Evolutionary conservation across 2,888 invertebrate species (phyloP), one percentile per base, ranked within the genome.

Genomic region (Podabrus alpinus): DNA sequence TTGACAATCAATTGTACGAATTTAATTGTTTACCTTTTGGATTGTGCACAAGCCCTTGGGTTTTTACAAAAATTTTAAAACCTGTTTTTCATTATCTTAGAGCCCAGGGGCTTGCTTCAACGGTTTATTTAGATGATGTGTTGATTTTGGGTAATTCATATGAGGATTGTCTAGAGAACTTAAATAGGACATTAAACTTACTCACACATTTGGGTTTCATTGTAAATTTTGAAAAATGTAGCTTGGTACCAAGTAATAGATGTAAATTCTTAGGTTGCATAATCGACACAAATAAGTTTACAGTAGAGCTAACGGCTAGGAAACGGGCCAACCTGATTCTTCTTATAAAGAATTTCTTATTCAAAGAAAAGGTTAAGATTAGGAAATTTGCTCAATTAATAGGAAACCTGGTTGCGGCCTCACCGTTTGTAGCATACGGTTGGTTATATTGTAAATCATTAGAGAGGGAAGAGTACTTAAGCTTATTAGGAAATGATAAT

Each of bases 351-450:
- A n/a, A n/a, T n/a, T n/a, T n/a, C n/a, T n/a, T n/a, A n/a, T n/a
- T n/a, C n/a, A n/a, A n/a, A n/a, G n/a, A n/a, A n/a, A n/a, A n/a
- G n/a, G n/a, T n/a, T 69, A 73, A 24, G 64, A 80, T 80, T 16
- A 73, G 76, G 45, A 59, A 73, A 11, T 74, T 79, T 66, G 79
- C 79, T 9, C 60, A 67, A 15, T 62, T 79, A 15, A 19, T 78
- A 15, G 79, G 79, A 10, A 19, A 61, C 9, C 62, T 80, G 11
- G 68, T 75, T 7, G 76, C 81, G 15, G 77, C 74, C 2, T 80
- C 78, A 25, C 81, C 79, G 7, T 79, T 79, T 10, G 73, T 79
- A 9, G 72, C 75, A 24, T 82, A 79, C 67, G 77, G 80, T 0
- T 79, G 69, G 69, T 9, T 77, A 1, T 77, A 81, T n/a, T 79